Evolutionary conservation across 2,797 vertebrate species (phyloP).

Genomic region (Antrozous pallidus): DNA sequence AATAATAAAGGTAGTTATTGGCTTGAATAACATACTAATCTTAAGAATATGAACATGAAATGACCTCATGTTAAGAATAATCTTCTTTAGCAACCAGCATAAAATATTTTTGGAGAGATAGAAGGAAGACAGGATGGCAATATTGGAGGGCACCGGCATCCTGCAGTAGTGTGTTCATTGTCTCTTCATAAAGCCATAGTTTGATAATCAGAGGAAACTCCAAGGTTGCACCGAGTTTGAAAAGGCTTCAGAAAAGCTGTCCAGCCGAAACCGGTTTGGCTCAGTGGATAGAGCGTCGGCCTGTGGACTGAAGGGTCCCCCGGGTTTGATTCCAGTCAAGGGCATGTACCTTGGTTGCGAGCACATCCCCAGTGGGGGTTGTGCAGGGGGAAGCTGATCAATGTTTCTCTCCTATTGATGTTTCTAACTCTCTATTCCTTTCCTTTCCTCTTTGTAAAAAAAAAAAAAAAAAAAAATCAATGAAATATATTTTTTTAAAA

Average conservation of each 20-base stretch:
- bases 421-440: no score
- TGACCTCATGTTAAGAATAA: not conserved
- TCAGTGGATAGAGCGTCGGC: no score
- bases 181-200: not conserved
- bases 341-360: no score
- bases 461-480: no score
- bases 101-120: not conserved
- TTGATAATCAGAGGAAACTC: not conserved
- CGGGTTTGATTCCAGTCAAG: no score
- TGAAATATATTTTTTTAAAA: no score
- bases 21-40: not conserved
- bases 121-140: not conserved
- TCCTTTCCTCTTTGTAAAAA: no score
- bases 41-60: not conserved
- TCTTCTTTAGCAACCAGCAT: not conserved
- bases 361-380: no score
- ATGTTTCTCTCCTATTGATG: no score
- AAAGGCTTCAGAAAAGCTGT: slow-evolving; percentile 41
- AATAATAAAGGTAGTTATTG: not conserved
- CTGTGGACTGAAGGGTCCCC: no score
- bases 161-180: not conserved
- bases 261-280: no score
- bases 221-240: not conserved
- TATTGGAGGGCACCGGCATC: not conserved
- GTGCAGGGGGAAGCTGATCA: no score